These are phyloP conservation scores for Aselliscus stoliczkanus DNA, from an alignment of 2,797 vertebrate species.

Conservation along the genomic window DNA sequence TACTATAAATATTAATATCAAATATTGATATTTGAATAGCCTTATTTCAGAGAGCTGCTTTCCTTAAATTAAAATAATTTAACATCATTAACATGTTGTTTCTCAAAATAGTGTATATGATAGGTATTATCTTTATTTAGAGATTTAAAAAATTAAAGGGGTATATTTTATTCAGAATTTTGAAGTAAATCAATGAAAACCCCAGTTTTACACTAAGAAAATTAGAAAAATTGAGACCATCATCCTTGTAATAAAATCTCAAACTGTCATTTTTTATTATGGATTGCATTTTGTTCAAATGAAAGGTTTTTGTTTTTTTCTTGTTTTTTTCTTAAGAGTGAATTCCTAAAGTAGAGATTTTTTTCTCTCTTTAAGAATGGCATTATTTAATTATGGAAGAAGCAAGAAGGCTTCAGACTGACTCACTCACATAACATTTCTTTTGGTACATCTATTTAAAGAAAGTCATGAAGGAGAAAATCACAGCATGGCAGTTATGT, in stretches of 20 bases:
- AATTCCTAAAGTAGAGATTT: constrained; percentile 56
- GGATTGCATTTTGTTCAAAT: constrained; percentile 57
- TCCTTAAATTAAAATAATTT: constrained; percentile 65
- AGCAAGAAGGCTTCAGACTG: constrained; percentile 52
- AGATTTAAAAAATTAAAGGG: constrained; percentile 52
- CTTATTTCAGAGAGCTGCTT: constrained; percentile 52
- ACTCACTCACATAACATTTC: constrained; percentile 54
- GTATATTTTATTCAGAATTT: constrained; percentile 58
- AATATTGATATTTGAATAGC: constrained; percentile 44
- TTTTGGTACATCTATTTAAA: constrained; percentile 66
- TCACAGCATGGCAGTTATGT: constrained; percentile 44
- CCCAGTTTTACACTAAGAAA: constrained; percentile 32
- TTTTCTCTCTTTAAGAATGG: constrained; percentile 57
- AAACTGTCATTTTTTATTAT: constrained; percentile 39
- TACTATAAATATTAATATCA: no score
- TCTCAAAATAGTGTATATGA: constrained; percentile 38
- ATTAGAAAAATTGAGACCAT: constrained; percentile 59
- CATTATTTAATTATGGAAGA: constrained; percentile 66
- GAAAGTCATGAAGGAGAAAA: constrained; percentile 51
- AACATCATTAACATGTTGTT: constrained; percentile 54
- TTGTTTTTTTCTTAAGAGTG: constrained; percentile 26
- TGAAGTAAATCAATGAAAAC: constrained; percentile 43
- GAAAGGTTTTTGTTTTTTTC: not conserved
- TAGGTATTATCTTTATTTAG: constrained; percentile 55
- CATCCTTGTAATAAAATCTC: constrained; percentile 40